Evolutionary conservation across 2,888 invertebrate species (phyloP), one percentile per base, ranked within the genome.

Genomic region (Amitus sp.): DNA sequence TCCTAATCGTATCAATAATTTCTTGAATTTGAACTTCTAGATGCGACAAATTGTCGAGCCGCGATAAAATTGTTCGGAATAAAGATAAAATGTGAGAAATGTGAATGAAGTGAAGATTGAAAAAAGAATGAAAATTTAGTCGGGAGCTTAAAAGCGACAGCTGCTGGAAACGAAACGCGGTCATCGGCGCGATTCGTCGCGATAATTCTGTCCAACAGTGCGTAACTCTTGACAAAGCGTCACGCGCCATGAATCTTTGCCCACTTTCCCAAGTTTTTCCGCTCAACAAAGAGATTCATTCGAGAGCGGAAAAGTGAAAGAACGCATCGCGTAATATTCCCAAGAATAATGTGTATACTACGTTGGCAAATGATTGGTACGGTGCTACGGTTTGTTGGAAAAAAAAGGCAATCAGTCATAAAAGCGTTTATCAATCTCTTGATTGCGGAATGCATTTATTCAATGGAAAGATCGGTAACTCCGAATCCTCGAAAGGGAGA

Each of bases 241-340:
- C 49, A 58, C 51, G 40, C 57, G 56, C 52, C 49, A 42, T 46
- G 54, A 37, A n/a, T 47, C 56, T 47, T 48, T 53, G 59, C 50
- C 39, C 56, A 61, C 55, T 59, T 62, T 65, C 54, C 54, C 49
- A 48, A 57, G 51, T 48, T 47, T 12, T 50, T 12, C 40, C 27
- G 47, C 48, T 45, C 42, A 10, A 13, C 28, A 19, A 39, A 45
- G 45, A 53, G 37, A 19, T 15, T 48, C 40, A 49, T 15, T 34
- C 18, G 13, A 47, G 42, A 39, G 10, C n/a, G n/a, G n/a, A 33
- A 10, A 33, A 12, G 12, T 33, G 10, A 3, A n/a, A n/a, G n/a
- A n/a, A n/a, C n/a, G n/a, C n/a, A n/a, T n/a, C n/a, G 23, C 34
- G 10, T 34, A 34, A n/a, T 34, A 34, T 6, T 34, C 34, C 4